phyloP scores from a whole-genome alignment of 2,888 invertebrate genomes.

The Protonemura montana region DNA sequence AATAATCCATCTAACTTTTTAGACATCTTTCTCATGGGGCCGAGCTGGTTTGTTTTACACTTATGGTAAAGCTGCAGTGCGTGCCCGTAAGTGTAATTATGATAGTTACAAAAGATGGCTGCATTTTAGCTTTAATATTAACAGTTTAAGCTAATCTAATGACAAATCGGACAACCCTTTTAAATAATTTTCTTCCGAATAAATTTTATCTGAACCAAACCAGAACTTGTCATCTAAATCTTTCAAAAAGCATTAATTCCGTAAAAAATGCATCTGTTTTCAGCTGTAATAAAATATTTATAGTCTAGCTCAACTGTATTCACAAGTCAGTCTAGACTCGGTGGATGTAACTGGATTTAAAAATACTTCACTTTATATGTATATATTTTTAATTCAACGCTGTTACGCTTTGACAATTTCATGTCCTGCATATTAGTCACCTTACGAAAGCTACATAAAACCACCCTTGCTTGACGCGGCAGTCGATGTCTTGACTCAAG shows the following conservation, averaged over 20 bases:
- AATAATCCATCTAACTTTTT: background rate
- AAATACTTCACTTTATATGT: background rate
- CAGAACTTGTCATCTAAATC: too few relatives aligned
- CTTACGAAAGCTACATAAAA: background rate
- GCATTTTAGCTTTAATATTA: too few relatives aligned
- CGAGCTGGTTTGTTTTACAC: background rate
- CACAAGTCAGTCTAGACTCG: background rate
- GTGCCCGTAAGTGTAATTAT: too few relatives aligned
- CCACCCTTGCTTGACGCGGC: background rate
- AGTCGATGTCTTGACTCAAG: background rate
- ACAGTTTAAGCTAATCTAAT: too few relatives aligned
- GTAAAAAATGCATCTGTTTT: background rate
- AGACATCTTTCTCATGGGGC: background rate
- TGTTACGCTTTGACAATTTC: background rate
- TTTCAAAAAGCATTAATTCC: too few relatives aligned
- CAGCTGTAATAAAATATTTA: background rate
- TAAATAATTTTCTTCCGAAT: too few relatives aligned
- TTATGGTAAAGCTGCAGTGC: too few relatives aligned
- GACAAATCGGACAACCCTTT: too few relatives aligned
- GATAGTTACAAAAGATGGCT: too few relatives aligned
- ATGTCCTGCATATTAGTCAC: background rate
- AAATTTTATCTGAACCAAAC: too few relatives aligned
- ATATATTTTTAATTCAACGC: background rate
- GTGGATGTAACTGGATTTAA: background rate
- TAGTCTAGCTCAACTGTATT: background rate